A percentile compares a stretch with the other conserved stretches of the same genome.
Evolutionary conservation across 2,113 vertebrate species (phyloP).

Genomic region (Gambusia affinis): DNA sequence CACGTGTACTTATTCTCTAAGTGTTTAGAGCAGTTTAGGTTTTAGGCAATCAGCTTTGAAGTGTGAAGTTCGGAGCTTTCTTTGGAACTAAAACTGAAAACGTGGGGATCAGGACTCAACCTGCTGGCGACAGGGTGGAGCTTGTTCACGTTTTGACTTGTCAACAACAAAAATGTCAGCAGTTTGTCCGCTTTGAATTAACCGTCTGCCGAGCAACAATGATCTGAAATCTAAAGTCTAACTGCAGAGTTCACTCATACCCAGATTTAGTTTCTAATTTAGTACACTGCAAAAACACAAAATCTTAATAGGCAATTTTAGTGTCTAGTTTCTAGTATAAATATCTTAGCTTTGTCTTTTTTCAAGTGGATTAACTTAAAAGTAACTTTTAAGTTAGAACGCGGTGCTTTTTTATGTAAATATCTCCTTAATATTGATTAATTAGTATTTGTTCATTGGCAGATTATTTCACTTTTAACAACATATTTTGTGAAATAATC

Average conservation of each 20-base stretch:
- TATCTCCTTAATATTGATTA: no score
- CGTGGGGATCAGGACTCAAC: slow-evolving; percentile 35
- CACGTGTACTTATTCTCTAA: no score
- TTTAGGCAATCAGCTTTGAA: background rate
- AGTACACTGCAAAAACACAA: background rate
- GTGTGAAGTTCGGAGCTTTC: background rate
- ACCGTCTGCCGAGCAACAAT: slow-evolving; percentile 38
- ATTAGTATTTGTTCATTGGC: no score
- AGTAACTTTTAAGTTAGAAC: no score
- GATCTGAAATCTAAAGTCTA: slow-evolving; percentile 7
- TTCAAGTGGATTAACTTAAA: no score
- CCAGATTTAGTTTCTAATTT: background rate
- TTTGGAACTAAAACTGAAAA: slow-evolving; percentile 16
- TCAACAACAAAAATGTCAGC: slow-evolving; percentile 60
- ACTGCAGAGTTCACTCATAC: background rate
- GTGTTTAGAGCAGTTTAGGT: background rate
- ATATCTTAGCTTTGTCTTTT: no score
- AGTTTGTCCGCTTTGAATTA: slow-evolving; percentile 51
- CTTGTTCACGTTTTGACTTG: slow-evolving; percentile 44
- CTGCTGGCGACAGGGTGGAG: slow-evolving; percentile 41
- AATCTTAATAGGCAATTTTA: no score
- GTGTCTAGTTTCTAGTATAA: no score
- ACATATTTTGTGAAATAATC: no score
- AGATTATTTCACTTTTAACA: no score
- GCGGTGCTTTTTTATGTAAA: no score